Conservation (phyloP, 2,113 vertebrate species). For the Anthoscopus minutus region DNA sequence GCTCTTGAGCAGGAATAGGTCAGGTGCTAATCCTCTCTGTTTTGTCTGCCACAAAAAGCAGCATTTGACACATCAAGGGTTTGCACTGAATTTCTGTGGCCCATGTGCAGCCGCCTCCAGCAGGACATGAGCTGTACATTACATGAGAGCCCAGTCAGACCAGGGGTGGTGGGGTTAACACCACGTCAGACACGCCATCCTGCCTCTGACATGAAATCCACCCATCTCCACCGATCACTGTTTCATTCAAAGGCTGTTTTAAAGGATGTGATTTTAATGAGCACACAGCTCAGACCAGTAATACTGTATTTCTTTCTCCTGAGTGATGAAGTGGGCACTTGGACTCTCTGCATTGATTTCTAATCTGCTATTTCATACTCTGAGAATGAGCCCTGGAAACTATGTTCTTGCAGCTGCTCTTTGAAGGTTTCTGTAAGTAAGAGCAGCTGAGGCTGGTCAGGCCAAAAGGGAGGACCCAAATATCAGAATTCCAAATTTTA, state of each 20-base stretch:
- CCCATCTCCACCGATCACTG: not conserved
- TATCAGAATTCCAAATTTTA: not conserved
- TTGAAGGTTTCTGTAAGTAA: not conserved
- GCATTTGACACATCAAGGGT: not conserved
- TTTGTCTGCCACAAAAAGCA: not conserved
- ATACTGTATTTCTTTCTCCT: conserved; percentile 40
- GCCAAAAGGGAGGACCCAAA: not conserved
- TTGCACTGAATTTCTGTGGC: not conserved
- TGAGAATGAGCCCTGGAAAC: conserved; percentile 36
- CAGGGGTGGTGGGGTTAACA: not conserved
- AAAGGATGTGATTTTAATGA: conserved; percentile 51
- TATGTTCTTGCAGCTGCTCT: not conserved
- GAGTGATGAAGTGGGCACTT: conserved; percentile 50
- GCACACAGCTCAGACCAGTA: conserved; percentile 15
- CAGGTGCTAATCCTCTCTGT: not conserved
- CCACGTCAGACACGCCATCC: not conserved
- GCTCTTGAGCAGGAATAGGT: not conserved
- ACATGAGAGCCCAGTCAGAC: not conserved
- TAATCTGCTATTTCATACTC: conserved; percentile 32
- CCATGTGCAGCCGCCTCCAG: not conserved
- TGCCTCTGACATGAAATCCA: not conserved
- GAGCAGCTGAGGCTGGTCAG: not conserved
- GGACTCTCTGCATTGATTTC: conserved; percentile 48
- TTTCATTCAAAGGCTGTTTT: conserved; percentile 28
- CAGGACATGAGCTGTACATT: not conserved